Evolutionary conservation across 2,888 invertebrate species (phyloP).

Genomic region (Synanthedon formicaeformis): DNA sequence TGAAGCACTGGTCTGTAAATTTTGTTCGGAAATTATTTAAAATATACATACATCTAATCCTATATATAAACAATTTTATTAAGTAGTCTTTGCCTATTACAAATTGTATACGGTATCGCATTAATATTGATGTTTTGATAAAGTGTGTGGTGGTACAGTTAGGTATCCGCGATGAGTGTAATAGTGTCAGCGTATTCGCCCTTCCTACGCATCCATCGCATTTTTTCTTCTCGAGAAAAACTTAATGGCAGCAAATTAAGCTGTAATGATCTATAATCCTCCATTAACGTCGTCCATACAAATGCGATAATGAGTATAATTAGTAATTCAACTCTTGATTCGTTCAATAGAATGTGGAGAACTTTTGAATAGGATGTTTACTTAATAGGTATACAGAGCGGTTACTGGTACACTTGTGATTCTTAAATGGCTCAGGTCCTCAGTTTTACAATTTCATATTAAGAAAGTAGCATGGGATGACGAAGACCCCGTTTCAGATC

Average conservation of each 20-base stretch:
- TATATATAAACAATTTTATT: too few relatives aligned
- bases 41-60: too few relatives aligned
- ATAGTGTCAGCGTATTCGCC: neutral
- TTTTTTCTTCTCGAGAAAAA: slow-evolving; percentile 19
- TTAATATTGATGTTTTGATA: slow-evolving; percentile 7
- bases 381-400: too few relatives aligned
- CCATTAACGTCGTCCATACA: slow-evolving; percentile 3
- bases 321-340: neutral
- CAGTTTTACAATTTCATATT: too few relatives aligned
- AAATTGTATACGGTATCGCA: slow-evolving; percentile 22
- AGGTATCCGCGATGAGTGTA: slow-evolving; percentile 42
- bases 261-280: slow-evolving; percentile 11
- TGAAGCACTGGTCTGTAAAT: too few relatives aligned
- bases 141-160: slow-evolving; percentile 43
- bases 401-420: too few relatives aligned
- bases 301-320: slow-evolving; percentile 4
- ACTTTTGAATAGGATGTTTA: too few relatives aligned
- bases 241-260: slow-evolving; percentile 18
- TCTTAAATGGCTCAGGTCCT: too few relatives aligned
- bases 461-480: too few relatives aligned
- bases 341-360: neutral
- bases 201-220: neutral
- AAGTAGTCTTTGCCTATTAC: too few relatives aligned
- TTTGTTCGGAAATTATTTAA: too few relatives aligned
- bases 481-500: too few relatives aligned